phyloP scores from a whole-genome alignment of 2,113 vertebrate species.

The Mirza zaza region DNA sequence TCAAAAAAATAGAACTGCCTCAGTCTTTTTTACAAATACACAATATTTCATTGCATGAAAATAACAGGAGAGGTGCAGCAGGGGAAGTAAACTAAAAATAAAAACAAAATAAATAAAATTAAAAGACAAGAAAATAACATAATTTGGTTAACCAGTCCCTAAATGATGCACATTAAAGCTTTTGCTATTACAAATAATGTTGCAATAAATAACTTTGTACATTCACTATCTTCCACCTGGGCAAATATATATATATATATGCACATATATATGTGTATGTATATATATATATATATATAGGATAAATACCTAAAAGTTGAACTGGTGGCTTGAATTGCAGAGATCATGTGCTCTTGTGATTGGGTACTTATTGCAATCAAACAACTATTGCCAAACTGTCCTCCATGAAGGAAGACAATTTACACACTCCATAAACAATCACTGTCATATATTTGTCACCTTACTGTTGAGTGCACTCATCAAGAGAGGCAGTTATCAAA shows the following conservation, averaged over 20 bases:
- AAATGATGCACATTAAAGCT: constrained; percentile 10
- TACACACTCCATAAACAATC: not conserved
- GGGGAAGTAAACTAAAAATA: no score
- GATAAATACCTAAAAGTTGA: constrained; percentile 21
- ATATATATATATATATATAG: not conserved
- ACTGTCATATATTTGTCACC: not conserved
- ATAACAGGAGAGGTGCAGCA: not conserved
- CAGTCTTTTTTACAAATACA: constrained; percentile 7
- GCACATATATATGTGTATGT: no score
- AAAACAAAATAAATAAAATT: no score
- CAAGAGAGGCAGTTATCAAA: not conserved
- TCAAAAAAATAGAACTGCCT: not conserved
- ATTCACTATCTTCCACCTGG: constrained; percentile 2
- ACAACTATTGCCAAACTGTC: not conserved
- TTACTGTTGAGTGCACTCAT: not conserved
- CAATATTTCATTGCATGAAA: constrained; percentile 3
- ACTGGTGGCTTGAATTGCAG: not conserved
- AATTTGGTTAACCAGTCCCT: not conserved
- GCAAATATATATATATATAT: not conserved
- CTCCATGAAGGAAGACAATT: not conserved
- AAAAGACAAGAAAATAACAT: not conserved
- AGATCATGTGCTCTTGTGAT: not conserved
- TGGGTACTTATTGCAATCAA: not conserved
- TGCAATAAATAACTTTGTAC: not conserved
- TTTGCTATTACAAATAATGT: constrained; percentile 36